Evolutionary conservation across 2,888 invertebrate species (phyloP), one percentile per base, ranked within the genome.

Genomic region (Heliconius hortense): DNA sequence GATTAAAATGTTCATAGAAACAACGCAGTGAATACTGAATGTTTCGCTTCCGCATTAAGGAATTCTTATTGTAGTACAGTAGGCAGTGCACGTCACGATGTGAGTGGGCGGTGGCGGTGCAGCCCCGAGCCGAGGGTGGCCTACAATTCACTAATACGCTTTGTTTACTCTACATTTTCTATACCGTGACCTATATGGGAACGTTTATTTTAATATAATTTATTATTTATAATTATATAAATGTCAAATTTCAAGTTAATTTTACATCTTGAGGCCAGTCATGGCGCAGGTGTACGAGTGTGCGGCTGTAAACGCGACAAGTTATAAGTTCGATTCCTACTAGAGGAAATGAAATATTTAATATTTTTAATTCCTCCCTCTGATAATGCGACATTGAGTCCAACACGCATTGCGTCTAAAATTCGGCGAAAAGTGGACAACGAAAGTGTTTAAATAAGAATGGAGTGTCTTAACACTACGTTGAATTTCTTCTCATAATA

Each of bases 141-240:
- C 92, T 85, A 88, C 88, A 87, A 89, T 90, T 88, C 86, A 86
- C 84, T 83, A 84, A 89, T 88, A 87, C 85, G 86, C 85, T 88
- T 90, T 92, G 91, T 92, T 92, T 90, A 87, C 83, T 83, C 81
- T 88, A 82, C 85, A 83, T 89, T 92, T 91, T 89, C 90, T 89
- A 88, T 82, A 85, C 82, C 80, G 80, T 81, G 80, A 83, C 85
- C 79, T 85, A 85, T 72, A 80, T 81, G 75, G 80, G 81, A 81
- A 80, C 75, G 79, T 81, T 72, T 66, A 68, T 73, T 70, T 76
- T 56, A 39, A 24, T 43, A 39, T 66, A 2, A 24, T 10, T 39
- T 64, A 13, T 35, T 35, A 24, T 69, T 11, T n/a, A 56, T 43
- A 5, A 43, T 48, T 18, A 43, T 43, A 43, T 26, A 28, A 63